Evolutionary conservation across 1,140 invertebrate species (phyloP), one percentile per base, ranked within the genome.

Genomic region (Heliconius eleuchia): DNA sequence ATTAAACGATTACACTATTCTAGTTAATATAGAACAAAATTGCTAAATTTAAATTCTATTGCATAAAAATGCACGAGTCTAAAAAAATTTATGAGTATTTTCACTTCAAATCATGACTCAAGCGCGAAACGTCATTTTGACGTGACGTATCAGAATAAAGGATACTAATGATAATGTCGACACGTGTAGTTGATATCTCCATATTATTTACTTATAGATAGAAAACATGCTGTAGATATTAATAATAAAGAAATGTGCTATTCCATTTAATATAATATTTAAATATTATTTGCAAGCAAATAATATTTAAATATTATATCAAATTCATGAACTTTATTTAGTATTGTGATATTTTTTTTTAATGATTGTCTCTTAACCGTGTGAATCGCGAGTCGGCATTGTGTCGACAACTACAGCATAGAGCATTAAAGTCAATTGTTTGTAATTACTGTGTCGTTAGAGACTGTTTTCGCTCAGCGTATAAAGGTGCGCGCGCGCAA

Each of bases 401-500:
- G 72, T 80, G 76, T 80, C 73, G 74, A 80, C 71, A 77, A 80
- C 75, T 80, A 81, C 77, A 77, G 57, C 77, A 82, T 82, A 84
- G 77, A 77, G 57, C 77, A 82, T 84, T 85, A 83, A 34, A 81
- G 82, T 82, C 83, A 83, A 84, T 87, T 87, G 83, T 82, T 84
- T 80, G 80, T 85, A 86, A 87, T 88, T 85, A 87, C 74, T 82
- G 79, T 37, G 79, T 80, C 75, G 55, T 81, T 86, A 90, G 83
- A 82, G 90, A 82, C 81, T 71, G 86, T 76, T 86, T 87, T 88
- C 42, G 87, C 85, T 70, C 84, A 83, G 86, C 85, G 85, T 39
- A 70, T 76, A 89, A 89, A 94, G 91, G 91, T 92, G 79, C 87
- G 89, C 84, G 88, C 92, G 78, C 87, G 89, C 84, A 92, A 92